Evolutionary conservation across 2,888 invertebrate genomes (phyloP), one percentile per base, ranked within the genome.

Genomic region (Caenorhabditis sp.): DNA sequence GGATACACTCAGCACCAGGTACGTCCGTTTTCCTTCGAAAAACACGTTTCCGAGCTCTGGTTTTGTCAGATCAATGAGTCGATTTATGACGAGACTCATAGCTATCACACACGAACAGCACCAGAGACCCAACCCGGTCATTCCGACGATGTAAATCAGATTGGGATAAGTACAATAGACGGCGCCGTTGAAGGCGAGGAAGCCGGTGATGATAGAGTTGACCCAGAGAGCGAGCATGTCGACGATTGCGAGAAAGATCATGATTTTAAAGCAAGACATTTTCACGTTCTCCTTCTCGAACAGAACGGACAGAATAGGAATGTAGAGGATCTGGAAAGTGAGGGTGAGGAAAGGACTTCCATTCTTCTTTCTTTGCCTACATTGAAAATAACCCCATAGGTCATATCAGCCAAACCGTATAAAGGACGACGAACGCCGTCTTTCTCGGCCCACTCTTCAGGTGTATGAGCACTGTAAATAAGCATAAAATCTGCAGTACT

Each of bases 51-150:
- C 46, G 2, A 59, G 11, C 7, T 15, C 24, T 6, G 78, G 74
- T 17, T 45, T 66, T 7, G 68, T 52, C 8, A 80, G 30, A 32
- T 78, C 77, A 32, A 74, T 20, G 15, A 74, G 46, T 13, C 80
- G 71, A 58, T 78, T 80, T 24, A 78, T 46, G 17, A 74, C 80
- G 43, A 80, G 41, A 35, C 76, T 55, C 35, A 78, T 72, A 9
- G 78, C 74, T 8, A 74, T 58, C 7, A 68, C 56, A 62, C 80
- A 80, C 9, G 77, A 61, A 2, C 68, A 52, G 11, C 73, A 71
- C 80, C 80, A 80, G 9, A 78, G 59, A 9, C 71, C 73, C 59
- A 73, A 46, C 20, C 59, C 73, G 8, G 59, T 37, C 50, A 56
- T 58, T 37, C 73, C 73, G 11, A 43, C 37, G 24, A 65, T 59